Base-by-base conservation (phyloP, 2,113 vertebrate genomes). In the Megaceryle maxima region DNA sequence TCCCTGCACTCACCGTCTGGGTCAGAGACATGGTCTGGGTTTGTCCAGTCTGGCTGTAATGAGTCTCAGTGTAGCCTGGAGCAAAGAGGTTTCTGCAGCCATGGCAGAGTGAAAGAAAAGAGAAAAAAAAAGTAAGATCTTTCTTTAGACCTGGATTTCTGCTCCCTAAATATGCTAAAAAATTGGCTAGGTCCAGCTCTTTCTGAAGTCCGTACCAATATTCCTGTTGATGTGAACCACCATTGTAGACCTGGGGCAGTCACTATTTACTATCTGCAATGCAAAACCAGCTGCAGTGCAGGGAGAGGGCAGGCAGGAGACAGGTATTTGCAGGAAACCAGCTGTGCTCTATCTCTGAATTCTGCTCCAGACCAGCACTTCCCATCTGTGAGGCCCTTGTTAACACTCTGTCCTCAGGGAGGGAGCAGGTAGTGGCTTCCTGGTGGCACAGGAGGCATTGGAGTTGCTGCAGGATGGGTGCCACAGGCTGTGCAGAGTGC, bases 61-160 rank as follows among this genome's bases (percentile, higher is more conserved):
- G 98, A 75, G 98, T 99, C 97, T 99, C 99, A 9, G 98, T 99
- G 97, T 99, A 99, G 95, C 97, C 96, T 41, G 98, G 98, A 76
- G 99, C 98, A 96, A 99, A 98, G 82, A 99, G 98, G 76, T 99
- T 95, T 90, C 99, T 99, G 95, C 50, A 94, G 86, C 92, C 46
- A 96, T 6, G n/a, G 33, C 1, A 13, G 16, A 6, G 12, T 18
- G 25, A 78, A 88, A 57, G 63, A 53, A 53, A 64, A 83, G 56
- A 15, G 16, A 28, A 39, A 51, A 53, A 51, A 3, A 13, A 8
- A 19, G 1, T 25, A 48, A 93, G 39, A 41, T 2, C 6, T 88
- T 67, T 77, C 8, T 83, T 90, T 56, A 81, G 16, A 70, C 48
- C n/a, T 70, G 35, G 33, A 37, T 82, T 80, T 62, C 26, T 79